Percentiles rank a stretch among this genome's conserved stretches.
Conservation (phyloP, 2,113 vertebrate genomes). For the Tauraco erythrolophus region DNA sequence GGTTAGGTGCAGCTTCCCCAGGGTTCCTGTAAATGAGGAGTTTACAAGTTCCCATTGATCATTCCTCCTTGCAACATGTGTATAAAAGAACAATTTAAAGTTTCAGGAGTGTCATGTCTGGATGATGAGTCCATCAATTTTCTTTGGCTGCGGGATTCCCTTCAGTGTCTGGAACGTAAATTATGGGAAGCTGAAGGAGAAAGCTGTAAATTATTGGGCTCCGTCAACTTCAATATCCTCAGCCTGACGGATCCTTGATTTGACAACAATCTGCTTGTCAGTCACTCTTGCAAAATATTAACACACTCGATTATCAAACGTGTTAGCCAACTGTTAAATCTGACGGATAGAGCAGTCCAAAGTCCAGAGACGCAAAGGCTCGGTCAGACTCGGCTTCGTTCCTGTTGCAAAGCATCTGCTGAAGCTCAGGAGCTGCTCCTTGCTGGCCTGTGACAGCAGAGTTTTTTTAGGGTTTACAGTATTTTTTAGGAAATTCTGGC, state of each 20-base stretch:
- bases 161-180: conserved; percentile 58
- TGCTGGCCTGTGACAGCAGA: neutral
- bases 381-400: neutral
- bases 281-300: conserved; percentile 64
- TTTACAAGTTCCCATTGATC: neutral
- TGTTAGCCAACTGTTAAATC: conserved; percentile 40
- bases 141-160: conserved; percentile 49
- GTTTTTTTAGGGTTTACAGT: neutral
- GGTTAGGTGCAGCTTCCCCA: neutral
- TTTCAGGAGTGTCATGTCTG: conserved; percentile 36
- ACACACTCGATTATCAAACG: conserved; percentile 34
- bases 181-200: conserved; percentile 59
- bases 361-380: neutral
- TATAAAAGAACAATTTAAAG: conserved; percentile 22
- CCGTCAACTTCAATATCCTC: conserved; percentile 59
- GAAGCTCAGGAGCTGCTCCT: neutral
- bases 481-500: neutral
- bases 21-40: neutral
- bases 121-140: conserved; percentile 61
- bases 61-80: neutral
- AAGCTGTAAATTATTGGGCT: conserved; percentile 57
- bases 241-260: conserved; percentile 41
- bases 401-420: conserved; percentile 7
- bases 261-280: conserved; percentile 71
- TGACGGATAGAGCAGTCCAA: neutral